phyloP scores from a whole-genome alignment of 1,140 invertebrate species.

The Apocrypta bakeri region DNA sequence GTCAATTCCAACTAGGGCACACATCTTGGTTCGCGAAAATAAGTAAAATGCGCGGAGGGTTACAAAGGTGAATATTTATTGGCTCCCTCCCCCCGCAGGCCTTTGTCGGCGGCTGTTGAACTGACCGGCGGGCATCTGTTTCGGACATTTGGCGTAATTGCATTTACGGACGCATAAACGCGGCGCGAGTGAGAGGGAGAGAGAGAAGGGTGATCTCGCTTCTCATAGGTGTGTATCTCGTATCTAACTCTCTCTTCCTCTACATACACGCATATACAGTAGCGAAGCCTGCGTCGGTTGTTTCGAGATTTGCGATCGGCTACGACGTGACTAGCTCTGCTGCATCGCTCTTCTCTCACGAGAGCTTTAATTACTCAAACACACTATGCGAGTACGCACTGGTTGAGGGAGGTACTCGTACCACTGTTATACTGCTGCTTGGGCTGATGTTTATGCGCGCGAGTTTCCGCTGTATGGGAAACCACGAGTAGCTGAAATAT shows the following conservation, averaged over 20 bases:
- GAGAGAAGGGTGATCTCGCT: not conserved
- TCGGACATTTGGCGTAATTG: constrained; percentile 69
- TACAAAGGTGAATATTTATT: constrained; percentile 38
- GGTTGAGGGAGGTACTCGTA: constrained; percentile 17
- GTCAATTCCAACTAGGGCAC: too few relatives aligned
- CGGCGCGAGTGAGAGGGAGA: not conserved
- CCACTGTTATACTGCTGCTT: constrained; percentile 31
- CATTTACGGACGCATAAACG: constrained; percentile 59
- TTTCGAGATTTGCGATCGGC: constrained; percentile 49
- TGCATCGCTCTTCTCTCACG: not conserved
- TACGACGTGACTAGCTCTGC: constrained; percentile 53
- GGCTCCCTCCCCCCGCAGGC: not conserved
- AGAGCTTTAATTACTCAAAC: constrained; percentile 37
- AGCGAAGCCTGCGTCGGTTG: constrained; percentile 13
- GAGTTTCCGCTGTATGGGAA: not conserved
- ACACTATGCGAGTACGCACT: not conserved
- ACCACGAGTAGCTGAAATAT: not conserved
- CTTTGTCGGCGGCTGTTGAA: constrained; percentile 30
- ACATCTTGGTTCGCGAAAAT: constrained; percentile 18
- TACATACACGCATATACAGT: not conserved
- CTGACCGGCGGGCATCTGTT: constrained; percentile 68
- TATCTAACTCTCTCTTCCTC: not conserved
- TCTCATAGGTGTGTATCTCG: not conserved
- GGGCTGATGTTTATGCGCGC: not conserved
- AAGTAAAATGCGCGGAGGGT: constrained; percentile 15